Conservation (phyloP, 2,888 invertebrate species). For the Timema podura region DNA sequence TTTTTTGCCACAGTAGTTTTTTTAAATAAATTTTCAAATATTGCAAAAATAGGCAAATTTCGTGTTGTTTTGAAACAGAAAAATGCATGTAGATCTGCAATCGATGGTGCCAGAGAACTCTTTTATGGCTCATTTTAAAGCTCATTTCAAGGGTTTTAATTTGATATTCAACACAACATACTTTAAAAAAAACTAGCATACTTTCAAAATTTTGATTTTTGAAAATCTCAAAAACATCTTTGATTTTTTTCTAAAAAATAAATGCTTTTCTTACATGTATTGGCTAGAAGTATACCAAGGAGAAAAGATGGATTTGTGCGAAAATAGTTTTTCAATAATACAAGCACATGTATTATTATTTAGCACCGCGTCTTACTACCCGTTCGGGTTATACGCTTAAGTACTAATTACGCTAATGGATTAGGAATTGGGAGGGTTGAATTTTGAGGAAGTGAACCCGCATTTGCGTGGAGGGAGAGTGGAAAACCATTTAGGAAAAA, state of each 20-base stretch:
- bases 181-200: neutral
- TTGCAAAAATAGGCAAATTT: neutral
- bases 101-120: neutral
- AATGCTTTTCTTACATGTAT: no score
- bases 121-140: conserved; percentile 4
- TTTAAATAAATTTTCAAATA: neutral
- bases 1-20: neutral
- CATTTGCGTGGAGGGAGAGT: no score
- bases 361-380: no score
- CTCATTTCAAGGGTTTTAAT: neutral
- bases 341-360: no score
- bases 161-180: neutral
- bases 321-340: no score
- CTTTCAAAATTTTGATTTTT: neutral
- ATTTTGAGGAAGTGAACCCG: no score
- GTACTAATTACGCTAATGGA: no score
- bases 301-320: no score
- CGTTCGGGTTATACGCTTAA: no score
- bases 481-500: no score
- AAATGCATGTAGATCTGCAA: neutral
- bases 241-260: neutral
- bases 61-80: neutral
- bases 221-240: neutral
- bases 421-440: no score
- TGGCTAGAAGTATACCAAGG: no score